These are phyloP conservation scores for Thripadectes ignobilis DNA, from an alignment of 2,797 vertebrate genomes.

Conservation along the genomic window DNA sequence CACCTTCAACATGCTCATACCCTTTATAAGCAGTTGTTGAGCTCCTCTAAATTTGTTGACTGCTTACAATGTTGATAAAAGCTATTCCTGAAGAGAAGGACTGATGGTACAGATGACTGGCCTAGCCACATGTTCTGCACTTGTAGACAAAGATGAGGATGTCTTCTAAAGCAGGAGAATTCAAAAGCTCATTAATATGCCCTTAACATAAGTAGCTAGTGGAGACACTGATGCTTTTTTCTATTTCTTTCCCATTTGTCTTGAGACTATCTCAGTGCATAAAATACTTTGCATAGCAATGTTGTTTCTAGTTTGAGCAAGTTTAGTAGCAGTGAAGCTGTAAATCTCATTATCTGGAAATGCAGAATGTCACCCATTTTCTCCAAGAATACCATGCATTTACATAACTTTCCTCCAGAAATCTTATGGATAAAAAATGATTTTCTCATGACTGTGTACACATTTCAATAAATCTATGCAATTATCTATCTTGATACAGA, in stretches of 20 bases:
- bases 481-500: not conserved
- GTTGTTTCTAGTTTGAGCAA: not conserved
- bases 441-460: not conserved
- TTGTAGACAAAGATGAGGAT: not conserved
- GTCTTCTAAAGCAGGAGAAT: not conserved
- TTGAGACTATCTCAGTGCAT: not conserved
- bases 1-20: not conserved
- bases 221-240: not conserved
- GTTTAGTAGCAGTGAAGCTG: not conserved
- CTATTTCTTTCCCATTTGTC: not conserved
- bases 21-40: not conserved
- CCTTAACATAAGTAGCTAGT: not conserved
- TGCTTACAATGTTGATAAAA: not conserved
- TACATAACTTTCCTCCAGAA: not conserved
- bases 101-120: not conserved
- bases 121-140: not conserved
- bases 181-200: not conserved
- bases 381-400: not conserved
- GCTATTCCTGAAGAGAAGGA: not conserved
- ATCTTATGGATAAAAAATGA: not conserved
- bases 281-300: not conserved
- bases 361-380: not conserved
- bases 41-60: not conserved
- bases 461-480: not conserved
- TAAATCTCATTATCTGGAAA: not conserved